Conservation (phyloP, 2,888 invertebrate species). For the Eucera pruinosa region DNA sequence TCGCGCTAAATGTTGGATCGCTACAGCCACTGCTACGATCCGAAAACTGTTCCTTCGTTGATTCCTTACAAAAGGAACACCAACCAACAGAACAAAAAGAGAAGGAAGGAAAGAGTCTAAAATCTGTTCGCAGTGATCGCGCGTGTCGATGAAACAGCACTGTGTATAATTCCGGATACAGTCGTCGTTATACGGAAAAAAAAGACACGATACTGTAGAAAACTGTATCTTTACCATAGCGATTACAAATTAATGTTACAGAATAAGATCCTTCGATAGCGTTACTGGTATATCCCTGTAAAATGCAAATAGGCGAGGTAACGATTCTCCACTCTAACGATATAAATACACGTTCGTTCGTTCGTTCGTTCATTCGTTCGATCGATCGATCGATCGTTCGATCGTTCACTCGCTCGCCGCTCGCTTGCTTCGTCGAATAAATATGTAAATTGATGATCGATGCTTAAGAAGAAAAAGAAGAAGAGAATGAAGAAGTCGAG, state of each 20-base stretch:
- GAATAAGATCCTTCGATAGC: constrained; percentile 47
- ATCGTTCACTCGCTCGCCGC: constrained; percentile 79
- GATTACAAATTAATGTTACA: constrained; percentile 63
- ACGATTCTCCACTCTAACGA: constrained; percentile 78
- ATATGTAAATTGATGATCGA: constrained; percentile 80
- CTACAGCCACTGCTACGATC: not conserved
- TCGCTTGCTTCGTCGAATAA: constrained; percentile 82
- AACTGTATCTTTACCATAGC: constrained; percentile 67
- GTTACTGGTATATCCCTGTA: constrained; percentile 71
- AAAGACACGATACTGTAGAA: constrained; percentile 55
- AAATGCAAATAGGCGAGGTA: constrained; percentile 70
- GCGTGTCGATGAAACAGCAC: constrained; percentile 15
- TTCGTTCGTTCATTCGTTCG: too few relatives aligned
- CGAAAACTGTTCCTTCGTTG: constrained; percentile 38
- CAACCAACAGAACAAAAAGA: not conserved
- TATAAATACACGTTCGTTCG: constrained; percentile 45
- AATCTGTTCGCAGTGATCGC: constrained; percentile 17
- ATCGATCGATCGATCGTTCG: constrained; percentile 76
- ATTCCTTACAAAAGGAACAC: constrained; percentile 63
- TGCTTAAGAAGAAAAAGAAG: constrained; percentile 39
- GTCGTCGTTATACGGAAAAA: constrained; percentile 67
- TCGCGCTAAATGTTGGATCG: not conserved
- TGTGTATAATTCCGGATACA: constrained; percentile 59
- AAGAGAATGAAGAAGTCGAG: constrained; percentile 56
- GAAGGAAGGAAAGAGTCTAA: not conserved